Evolutionary conservation across 2,113 vertebrate species (phyloP).

Genomic region (Hassar affinis): DNA sequence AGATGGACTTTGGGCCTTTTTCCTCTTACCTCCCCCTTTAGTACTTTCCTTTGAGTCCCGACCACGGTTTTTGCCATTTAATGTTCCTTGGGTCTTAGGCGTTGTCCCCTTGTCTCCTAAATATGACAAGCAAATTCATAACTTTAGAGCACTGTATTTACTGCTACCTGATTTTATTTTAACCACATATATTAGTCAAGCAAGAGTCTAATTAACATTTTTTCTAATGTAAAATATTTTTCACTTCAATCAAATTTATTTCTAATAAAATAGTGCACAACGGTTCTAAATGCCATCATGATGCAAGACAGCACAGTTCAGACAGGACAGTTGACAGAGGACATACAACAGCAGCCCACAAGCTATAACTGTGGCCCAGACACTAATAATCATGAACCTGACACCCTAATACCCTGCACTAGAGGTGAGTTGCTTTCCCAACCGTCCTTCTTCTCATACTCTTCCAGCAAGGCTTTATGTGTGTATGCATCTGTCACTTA

Average conservation of each 20-base stretch:
- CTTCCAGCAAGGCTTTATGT: conserved; percentile 9
- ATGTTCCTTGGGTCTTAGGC: conserved; percentile 63
- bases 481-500: conserved; percentile 49
- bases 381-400: conserved; percentile 41
- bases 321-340: conserved; percentile 37
- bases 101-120: conserved; percentile 69
- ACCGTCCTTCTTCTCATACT: not conserved
- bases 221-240: not conserved
- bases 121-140: conserved; percentile 37
- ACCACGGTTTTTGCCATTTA: conserved; percentile 67
- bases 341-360: conserved; percentile 35
- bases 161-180: not conserved
- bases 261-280: conserved; percentile 3
- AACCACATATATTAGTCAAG: not conserved
- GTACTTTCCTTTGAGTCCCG: conserved; percentile 72
- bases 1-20: conserved; percentile 74
- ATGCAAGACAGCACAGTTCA: conserved; percentile 27
- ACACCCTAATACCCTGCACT: conserved; percentile 32
- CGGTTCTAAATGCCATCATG: conserved; percentile 41
- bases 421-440: conserved; percentile 13
- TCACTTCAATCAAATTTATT: not conserved
- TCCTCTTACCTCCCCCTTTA: conserved; percentile 73
- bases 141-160: not conserved
- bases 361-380: conserved; percentile 36
- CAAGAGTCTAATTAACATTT: conserved; percentile 9